Percentiles rank a stretch among this genome's conserved stretches.
These are phyloP conservation scores for Acropternis orthonyx DNA, from an alignment of 2,797 vertebrate genomes.

Conservation along the genomic window DNA sequence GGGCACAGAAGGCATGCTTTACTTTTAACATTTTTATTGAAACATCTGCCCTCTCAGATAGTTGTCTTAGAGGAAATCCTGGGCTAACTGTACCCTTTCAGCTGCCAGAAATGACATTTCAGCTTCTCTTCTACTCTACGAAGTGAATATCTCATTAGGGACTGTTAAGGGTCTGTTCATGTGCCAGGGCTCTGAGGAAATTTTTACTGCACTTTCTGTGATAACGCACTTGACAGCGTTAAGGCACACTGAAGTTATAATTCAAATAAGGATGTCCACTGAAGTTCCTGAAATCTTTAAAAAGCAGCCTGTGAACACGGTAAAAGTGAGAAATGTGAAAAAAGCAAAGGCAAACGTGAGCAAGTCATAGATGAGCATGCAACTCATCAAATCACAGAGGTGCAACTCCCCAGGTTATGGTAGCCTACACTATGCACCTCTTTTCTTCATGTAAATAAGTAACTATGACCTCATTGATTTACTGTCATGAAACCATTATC, in stretches of 20 bases:
- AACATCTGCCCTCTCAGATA: constrained; percentile 56
- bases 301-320: neutral
- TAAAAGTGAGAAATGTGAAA: neutral
- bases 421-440: neutral
- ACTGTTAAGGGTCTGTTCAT: neutral
- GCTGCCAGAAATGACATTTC: constrained; percentile 57
- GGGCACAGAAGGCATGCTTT: constrained; percentile 28
- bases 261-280: neutral
- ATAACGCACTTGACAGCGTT: neutral
- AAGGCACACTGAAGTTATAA: neutral
- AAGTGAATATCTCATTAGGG: constrained; percentile 30
- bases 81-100: constrained; percentile 12
- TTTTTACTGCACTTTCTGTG: constrained; percentile 1
- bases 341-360: neutral
- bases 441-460: constrained; percentile 2
- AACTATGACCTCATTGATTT: neutral
- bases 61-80: constrained; percentile 37
- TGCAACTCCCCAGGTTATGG: neutral
- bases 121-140: neutral
- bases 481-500: neutral
- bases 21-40: constrained; percentile 58
- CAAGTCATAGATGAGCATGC: neutral
- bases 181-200: neutral
- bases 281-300: neutral
- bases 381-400: neutral